Evolutionary conservation across 2,888 invertebrate genomes (phyloP).

Genomic region (Meiosimyza platycephala): DNA sequence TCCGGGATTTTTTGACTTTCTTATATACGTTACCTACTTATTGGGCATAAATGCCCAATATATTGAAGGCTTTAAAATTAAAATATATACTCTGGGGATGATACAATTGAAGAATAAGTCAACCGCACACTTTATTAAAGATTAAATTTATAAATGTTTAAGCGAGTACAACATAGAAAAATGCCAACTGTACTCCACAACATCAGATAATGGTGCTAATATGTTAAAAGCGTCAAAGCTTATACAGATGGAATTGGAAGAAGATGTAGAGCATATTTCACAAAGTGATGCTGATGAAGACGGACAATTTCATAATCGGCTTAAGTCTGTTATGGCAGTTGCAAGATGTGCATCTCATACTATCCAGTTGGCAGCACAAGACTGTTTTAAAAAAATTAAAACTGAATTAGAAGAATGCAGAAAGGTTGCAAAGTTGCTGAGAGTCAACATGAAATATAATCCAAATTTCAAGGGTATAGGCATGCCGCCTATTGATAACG

Average conservation of each 20-base stretch:
- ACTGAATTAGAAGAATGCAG: conserved; percentile 28
- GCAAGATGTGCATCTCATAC: conserved; percentile 22
- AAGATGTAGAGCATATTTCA: conserved; percentile 11
- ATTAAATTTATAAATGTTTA: conserved; percentile 38
- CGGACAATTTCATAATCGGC: conserved; percentile 12
- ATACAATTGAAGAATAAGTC: conserved; percentile 36
- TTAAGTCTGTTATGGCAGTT: conserved; percentile 19
- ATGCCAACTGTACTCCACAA: conserved; percentile 40
- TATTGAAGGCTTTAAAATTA: conserved; percentile 17
- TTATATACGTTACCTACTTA: no score
- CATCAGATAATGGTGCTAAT: conserved; percentile 42
- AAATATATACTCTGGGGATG: conserved; percentile 20
- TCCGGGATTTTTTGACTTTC: no score
- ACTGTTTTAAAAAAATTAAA: conserved; percentile 26
- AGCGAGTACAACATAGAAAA: conserved; percentile 40
- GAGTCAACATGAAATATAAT: conserved; percentile 23
- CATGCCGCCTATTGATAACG: conserved; percentile 34
- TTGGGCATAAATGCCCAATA: conserved; percentile 14
- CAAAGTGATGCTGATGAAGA: neutral
- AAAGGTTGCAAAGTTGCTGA: conserved; percentile 22
- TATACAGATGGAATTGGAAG: conserved; percentile 26
- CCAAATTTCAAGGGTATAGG: neutral
- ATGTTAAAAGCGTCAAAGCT: conserved; percentile 31
- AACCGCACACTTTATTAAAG: conserved; percentile 37
- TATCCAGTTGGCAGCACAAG: conserved; percentile 28